phyloP scores from a whole-genome alignment of 2,888 invertebrate genomes.

The Drosophila longiperda region DNA sequence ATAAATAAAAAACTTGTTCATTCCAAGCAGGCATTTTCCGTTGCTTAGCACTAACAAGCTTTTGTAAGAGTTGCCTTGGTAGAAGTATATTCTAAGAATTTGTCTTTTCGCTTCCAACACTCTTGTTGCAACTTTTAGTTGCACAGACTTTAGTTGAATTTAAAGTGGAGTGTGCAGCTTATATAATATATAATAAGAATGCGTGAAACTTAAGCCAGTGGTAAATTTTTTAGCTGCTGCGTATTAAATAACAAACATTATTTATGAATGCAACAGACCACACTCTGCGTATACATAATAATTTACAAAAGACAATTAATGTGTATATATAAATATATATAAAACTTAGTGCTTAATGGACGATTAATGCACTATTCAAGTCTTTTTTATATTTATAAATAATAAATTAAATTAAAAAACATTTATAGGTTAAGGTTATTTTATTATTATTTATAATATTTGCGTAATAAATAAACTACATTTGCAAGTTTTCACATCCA shows the following conservation, averaged over 20 bases:
- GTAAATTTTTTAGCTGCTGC: constrained; percentile 19
- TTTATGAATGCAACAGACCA: constrained; percentile 27
- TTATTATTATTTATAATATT: neutral
- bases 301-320: too few species aligned
- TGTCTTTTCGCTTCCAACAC: neutral
- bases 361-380: neutral
- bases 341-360: neutral
- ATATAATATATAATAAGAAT: neutral
- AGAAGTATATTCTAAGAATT: constrained; percentile 7
- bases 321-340: neutral
- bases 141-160: constrained; percentile 29
- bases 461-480: neutral
- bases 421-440: neutral
- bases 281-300: neutral
- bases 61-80: neutral
- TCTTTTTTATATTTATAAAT: neutral
- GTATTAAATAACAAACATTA: constrained; percentile 31
- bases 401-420: neutral
- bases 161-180: constrained; percentile 10
- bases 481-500: neutral
- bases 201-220: neutral
- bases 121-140: constrained; percentile 13
- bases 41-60: constrained; percentile 1
- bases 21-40: constrained; percentile 4
- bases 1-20: constrained; percentile 6